Conservation (phyloP, 2,888 invertebrate species). For the Eutolmus rufibarbis region DNA sequence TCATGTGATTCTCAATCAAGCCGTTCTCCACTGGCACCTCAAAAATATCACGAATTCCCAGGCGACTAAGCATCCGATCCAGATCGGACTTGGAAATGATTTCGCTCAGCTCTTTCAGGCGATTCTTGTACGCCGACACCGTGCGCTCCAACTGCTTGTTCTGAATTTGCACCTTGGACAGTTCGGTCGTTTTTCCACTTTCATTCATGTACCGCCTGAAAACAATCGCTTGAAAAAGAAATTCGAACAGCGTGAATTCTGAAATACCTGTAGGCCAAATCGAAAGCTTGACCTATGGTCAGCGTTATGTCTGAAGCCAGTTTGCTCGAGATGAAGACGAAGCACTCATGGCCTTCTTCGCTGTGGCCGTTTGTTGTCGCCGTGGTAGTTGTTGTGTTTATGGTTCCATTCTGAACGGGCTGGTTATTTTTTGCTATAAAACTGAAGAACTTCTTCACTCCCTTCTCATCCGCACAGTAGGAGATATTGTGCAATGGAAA, state of each 20-base stretch:
- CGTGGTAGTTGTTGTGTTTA: conserved; percentile 46
- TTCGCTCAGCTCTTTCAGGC: conserved; percentile 73
- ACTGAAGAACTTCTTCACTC: conserved; percentile 92
- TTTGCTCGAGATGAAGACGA: conserved; percentile 97
- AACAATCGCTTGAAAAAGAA: background rate
- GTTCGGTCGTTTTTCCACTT: conserved; percentile 86
- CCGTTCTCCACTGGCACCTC: conserved; percentile 60
- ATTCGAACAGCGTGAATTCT: background rate
- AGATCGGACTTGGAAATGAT: conserved; percentile 59
- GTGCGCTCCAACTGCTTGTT: conserved; percentile 88
- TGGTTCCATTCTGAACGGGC: conserved; percentile 44
- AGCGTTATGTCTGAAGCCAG: conserved; percentile 96
- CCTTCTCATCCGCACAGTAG: conserved; percentile 98
- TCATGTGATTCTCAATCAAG: conserved; percentile 47
- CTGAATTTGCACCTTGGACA: conserved; percentile 86
- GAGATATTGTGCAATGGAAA: conserved; percentile 97
- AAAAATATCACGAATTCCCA: conserved; percentile 66
- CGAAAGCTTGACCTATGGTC: conserved; percentile 98
- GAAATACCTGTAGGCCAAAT: conserved; percentile 85
- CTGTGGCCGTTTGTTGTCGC: conserved; percentile 60
- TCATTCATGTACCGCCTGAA: conserved; percentile 87
- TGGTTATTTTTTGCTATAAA: conserved; percentile 60
- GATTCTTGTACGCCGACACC: conserved; percentile 81
- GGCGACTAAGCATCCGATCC: conserved; percentile 65
- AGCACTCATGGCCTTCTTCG: conserved; percentile 89